phyloP scores from a whole-genome alignment of 1,140 invertebrate genomes.

The Drosophila bocqueti region DNA sequence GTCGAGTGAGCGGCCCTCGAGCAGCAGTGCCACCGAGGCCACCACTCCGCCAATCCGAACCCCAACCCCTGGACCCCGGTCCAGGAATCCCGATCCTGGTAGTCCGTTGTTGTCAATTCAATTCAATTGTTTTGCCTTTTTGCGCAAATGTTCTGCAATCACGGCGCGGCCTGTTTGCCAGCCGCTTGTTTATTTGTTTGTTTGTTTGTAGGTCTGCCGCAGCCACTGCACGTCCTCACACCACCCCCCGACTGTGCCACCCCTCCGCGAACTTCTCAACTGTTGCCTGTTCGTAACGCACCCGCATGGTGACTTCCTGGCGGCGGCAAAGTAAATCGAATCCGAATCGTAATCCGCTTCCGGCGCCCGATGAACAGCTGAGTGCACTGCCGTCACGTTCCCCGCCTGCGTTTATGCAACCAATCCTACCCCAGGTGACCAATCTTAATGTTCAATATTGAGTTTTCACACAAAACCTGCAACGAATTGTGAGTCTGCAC shows the following conservation, averaged over 20 bases:
- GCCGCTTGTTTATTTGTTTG: constrained; percentile 76
- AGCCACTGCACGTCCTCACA: constrained; percentile 18
- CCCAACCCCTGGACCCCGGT: not conserved
- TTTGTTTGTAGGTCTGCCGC: constrained; percentile 48
- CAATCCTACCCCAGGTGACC: constrained; percentile 36
- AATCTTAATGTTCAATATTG: constrained; percentile 50
- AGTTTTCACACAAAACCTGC: constrained; percentile 8
- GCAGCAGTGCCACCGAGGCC: constrained; percentile 24
- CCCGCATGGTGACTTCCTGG: constrained; percentile 61
- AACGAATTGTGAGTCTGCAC: constrained; percentile 18
- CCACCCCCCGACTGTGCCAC: not conserved
- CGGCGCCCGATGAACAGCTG: constrained; percentile 43
- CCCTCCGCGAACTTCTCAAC: constrained; percentile 18
- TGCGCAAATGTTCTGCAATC: constrained; percentile 77
- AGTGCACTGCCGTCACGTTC: constrained; percentile 30
- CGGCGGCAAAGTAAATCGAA: constrained; percentile 66
- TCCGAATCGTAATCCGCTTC: constrained; percentile 66
- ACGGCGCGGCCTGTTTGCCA: constrained; percentile 66
- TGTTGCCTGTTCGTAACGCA: constrained; percentile 61
- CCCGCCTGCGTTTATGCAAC: constrained; percentile 1
- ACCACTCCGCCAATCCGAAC: constrained; percentile 3
- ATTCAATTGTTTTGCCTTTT: constrained; percentile 82
- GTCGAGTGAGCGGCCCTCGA: constrained; percentile 58
- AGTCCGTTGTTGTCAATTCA: constrained; percentile 67
- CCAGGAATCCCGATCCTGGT: constrained; percentile 7